Evolutionary conservation across 1,140 invertebrate genomes (phyloP).

Genomic region (Brachionus angularis): DNA sequence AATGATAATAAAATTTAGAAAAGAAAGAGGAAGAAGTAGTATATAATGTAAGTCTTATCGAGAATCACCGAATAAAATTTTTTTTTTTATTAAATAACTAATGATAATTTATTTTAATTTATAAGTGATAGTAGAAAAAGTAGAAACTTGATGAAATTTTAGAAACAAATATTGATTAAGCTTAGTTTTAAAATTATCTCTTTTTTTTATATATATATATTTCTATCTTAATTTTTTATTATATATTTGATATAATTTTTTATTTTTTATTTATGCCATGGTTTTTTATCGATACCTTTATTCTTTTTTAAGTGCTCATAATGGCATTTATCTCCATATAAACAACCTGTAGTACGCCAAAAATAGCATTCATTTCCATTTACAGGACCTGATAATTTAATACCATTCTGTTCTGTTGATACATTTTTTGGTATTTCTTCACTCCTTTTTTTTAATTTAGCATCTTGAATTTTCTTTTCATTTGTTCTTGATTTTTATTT

Average conservation of each 20-base stretch:
- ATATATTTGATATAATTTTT: not conserved
- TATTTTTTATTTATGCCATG: slow-evolving; percentile 55
- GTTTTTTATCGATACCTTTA: slow-evolving; percentile 59
- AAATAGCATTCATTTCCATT: slow-evolving; percentile 61
- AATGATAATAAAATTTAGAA: no score
- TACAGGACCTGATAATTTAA: slow-evolving; percentile 56
- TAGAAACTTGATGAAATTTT: no score
- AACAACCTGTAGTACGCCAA: slow-evolving; percentile 61
- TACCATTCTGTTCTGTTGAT: not conserved
- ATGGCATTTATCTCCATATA: slow-evolving; percentile 57
- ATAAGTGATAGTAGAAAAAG: no score
- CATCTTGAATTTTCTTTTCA: slow-evolving; percentile 47
- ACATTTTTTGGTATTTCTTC: slow-evolving; percentile 41
- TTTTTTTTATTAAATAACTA: no score
- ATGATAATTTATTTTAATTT: no score
- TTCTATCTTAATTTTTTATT: no score
- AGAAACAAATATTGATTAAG: no score
- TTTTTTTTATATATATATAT: no score
- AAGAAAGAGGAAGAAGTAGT: no score
- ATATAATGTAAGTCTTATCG: no score
- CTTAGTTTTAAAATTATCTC: no score
- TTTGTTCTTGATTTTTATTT: not conserved
- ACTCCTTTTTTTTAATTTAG: slow-evolving; percentile 49
- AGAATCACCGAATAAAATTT: no score
- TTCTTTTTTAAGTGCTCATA: slow-evolving; percentile 57